These are phyloP conservation scores for Agrochola lychnidis DNA, from an alignment of 2,888 invertebrate species.

Conservation along the genomic window DNA sequence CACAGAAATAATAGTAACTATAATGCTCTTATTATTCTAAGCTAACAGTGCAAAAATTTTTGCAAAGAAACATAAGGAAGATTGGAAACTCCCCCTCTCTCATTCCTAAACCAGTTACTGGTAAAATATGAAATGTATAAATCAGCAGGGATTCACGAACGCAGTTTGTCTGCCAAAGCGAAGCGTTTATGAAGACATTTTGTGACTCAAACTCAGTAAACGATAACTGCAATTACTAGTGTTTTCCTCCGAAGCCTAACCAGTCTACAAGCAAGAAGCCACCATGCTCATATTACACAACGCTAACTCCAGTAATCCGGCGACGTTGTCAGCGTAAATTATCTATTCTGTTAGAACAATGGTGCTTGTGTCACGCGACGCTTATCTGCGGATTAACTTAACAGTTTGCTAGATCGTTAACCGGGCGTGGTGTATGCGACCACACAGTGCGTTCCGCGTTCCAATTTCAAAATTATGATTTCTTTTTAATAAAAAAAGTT, in stretches of 20 bases:
- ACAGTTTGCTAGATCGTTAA: constrained; percentile 65
- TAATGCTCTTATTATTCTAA: not conserved
- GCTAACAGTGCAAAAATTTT: not conserved
- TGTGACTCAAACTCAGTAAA: not conserved
- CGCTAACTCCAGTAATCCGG: constrained; percentile 69
- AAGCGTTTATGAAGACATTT: not conserved
- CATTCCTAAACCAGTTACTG: not conserved
- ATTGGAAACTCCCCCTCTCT: not conserved
- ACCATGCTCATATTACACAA: constrained; percentile 62
- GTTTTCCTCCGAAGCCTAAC: constrained; percentile 24
- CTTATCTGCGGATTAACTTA: constrained; percentile 77
- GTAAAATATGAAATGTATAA: not conserved
- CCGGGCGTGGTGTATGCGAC: constrained; percentile 69
- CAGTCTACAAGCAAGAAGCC: constrained; percentile 44
- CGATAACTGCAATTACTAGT: not conserved
- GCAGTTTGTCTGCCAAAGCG: too few species aligned
- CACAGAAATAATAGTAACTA: not conserved
- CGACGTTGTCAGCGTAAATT: constrained; percentile 73
- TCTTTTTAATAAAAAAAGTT: not conserved
- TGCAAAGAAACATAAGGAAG: not conserved
- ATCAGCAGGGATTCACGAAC: not conserved
- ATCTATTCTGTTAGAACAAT: constrained; percentile 80
- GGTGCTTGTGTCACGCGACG: constrained; percentile 66
- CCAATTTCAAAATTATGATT: constrained; percentile 63
- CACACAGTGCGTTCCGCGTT: constrained; percentile 76